A percentile compares a stretch with the other conserved stretches of the same genome.
Conservation (phyloP, 2,888 invertebrate species). For the Pegoplata infirma region DNA sequence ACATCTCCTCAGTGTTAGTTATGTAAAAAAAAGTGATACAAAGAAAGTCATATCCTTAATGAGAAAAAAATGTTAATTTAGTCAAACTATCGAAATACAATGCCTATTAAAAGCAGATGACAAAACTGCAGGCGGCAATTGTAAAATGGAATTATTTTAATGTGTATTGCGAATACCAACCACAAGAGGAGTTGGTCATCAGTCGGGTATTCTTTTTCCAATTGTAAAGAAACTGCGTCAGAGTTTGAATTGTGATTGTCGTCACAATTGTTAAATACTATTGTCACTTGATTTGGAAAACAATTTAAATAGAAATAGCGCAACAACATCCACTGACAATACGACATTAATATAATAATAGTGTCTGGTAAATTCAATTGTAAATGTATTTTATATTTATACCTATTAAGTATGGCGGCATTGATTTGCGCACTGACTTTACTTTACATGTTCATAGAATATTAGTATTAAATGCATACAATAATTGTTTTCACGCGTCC, state of each 20-base stretch:
- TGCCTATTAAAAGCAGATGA: background rate
- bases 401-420: too few species aligned
- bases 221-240: conserved; percentile 18
- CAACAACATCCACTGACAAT: background rate
- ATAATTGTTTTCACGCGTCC: background rate
- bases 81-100: background rate
- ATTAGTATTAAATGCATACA: conserved; percentile 5
- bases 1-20: too few species aligned
- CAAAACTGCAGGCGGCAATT: background rate
- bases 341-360: conserved; percentile 17
- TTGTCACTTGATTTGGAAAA: conserved; percentile 36
- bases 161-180: background rate
- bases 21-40: too few species aligned
- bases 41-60: too few species aligned
- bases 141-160: background rate
- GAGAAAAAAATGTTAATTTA: background rate
- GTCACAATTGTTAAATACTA: conserved; percentile 15
- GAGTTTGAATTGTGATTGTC: conserved; percentile 4
- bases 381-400: background rate
- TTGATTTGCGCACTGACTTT: conserved; percentile 24
- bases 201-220: background rate
- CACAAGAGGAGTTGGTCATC: background rate
- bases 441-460: background rate
- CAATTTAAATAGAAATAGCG: conserved; percentile 26
- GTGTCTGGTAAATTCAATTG: conserved; percentile 13